Conservation (phyloP, 53 echinoderm and acorn worm genomes). For the Hippasteria phrygiana region DNA sequence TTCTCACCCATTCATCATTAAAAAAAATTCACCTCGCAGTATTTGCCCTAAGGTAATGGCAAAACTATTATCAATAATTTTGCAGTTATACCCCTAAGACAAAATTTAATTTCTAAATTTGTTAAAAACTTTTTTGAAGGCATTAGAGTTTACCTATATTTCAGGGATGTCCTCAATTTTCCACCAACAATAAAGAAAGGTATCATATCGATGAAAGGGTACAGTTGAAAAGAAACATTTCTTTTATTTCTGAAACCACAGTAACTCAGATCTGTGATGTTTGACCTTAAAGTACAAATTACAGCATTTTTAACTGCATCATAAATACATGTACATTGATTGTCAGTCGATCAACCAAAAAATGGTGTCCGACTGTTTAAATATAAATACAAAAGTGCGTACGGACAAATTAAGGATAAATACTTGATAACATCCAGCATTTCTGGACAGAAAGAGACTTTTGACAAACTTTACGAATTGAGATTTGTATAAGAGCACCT, state of each 20-base stretch:
- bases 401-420: slow-evolving; percentile 2
- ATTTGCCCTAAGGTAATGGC: no score
- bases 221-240: slow-evolving; percentile 40
- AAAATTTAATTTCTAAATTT: no score
- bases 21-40: no score
- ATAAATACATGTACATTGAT: slow-evolving; percentile 64
- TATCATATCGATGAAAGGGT: no score
- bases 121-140: no score
- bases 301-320: slow-evolving; percentile 53
- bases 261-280: not conserved
- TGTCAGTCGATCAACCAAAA: not conserved
- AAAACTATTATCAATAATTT: no score
- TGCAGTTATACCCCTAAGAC: no score
- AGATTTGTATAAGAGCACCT: slow-evolving; percentile 49
- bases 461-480: not conserved
- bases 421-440: slow-evolving; percentile 1
- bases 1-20: no score
- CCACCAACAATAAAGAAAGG: not conserved
- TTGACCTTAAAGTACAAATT: slow-evolving; percentile 56
- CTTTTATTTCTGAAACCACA: slow-evolving; percentile 19
- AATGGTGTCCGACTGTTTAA: not conserved
- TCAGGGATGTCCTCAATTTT: not conserved
- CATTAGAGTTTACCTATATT: no score
- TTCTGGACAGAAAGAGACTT: not conserved
- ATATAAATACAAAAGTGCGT: slow-evolving; percentile 49